A percentile compares a stretch with the other conserved stretches of the same genome.
These are phyloP conservation scores for Drosophila hamatofila DNA, from an alignment of 2,888 invertebrate genomes.

Conservation along the genomic window DNA sequence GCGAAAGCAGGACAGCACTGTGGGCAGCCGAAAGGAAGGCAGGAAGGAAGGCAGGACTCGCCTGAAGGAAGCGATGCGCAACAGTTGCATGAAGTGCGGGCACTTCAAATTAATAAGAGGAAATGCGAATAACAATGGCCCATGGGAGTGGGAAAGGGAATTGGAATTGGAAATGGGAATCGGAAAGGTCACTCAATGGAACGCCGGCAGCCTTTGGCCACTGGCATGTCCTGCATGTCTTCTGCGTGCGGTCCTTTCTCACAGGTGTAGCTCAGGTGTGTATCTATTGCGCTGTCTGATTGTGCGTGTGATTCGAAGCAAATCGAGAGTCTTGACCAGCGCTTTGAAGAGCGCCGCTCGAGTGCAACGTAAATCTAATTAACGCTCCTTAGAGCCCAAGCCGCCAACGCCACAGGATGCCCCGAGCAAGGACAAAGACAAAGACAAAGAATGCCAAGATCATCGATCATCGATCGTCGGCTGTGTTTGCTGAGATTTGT, in stretches of 20 bases:
- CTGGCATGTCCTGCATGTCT: conserved; percentile 37
- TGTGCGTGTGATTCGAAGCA: conserved; percentile 60
- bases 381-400: conserved; percentile 54
- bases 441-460: conserved; percentile 35
- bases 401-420: conserved; percentile 51
- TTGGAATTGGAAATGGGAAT: conserved; percentile 22
- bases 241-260: conserved; percentile 76
- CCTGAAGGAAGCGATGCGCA: conserved; percentile 68
- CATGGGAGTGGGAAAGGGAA: conserved; percentile 28
- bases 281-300: conserved; percentile 33
- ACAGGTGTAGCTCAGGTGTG: conserved; percentile 56
- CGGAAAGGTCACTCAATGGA: conserved; percentile 64
- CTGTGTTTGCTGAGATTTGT: conserved; percentile 66
- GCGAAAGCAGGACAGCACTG: conserved; percentile 33
- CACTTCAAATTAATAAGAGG: conserved; percentile 75
- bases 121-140: conserved; percentile 71
- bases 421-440: conserved; percentile 24
- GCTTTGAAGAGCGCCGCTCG: conserved; percentile 64
- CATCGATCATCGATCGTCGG: conserved; percentile 59
- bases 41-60: conserved; percentile 15
- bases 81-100: conserved; percentile 77
- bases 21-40: not conserved
- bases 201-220: conserved; percentile 38
- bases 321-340: conserved; percentile 53
- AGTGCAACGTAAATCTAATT: conserved; percentile 71